Conservation (phyloP, 2,797 vertebrate genomes). For the Ibycter americanus region DNA sequence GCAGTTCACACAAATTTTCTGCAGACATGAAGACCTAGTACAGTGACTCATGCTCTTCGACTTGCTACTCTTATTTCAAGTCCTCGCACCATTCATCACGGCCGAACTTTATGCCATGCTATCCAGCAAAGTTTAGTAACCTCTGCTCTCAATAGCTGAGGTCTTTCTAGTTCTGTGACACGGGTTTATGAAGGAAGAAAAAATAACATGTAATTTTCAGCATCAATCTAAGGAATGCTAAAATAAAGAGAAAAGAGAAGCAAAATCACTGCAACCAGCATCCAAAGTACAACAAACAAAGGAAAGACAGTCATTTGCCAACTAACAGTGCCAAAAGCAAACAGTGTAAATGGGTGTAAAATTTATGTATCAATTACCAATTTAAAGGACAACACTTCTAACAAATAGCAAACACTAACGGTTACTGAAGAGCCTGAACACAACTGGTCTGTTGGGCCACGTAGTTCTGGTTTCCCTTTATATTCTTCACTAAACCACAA, state of each 20-base stretch:
- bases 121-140: conserved; percentile 37
- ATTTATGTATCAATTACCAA: background rate
- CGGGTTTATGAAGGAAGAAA: background rate
- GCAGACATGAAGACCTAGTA: conserved; percentile 40
- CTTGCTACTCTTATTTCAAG: conserved; percentile 56
- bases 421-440: background rate
- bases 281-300: background rate
- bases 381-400: background rate
- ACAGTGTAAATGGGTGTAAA: background rate
- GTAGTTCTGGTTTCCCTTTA: background rate
- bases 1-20: conserved; percentile 61
- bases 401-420: background rate
- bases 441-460: background rate
- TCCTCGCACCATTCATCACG: conserved; percentile 5
- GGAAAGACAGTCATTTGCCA: conserved; percentile 4
- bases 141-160: conserved; percentile 46
- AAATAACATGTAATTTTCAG: conserved; percentile 62
- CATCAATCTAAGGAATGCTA: conserved; percentile 34
- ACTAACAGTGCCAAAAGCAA: background rate
- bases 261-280: background rate
- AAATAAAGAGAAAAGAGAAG: background rate
- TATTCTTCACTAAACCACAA: background rate
- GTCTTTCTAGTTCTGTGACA: conserved; percentile 26
- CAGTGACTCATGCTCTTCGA: conserved; percentile 56
- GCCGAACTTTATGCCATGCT: background rate